Percentiles rank a stretch among this genome's conserved stretches.
phyloP scores from a whole-genome alignment of 2,797 vertebrate species.

The Onychomys leucogaster region DNA sequence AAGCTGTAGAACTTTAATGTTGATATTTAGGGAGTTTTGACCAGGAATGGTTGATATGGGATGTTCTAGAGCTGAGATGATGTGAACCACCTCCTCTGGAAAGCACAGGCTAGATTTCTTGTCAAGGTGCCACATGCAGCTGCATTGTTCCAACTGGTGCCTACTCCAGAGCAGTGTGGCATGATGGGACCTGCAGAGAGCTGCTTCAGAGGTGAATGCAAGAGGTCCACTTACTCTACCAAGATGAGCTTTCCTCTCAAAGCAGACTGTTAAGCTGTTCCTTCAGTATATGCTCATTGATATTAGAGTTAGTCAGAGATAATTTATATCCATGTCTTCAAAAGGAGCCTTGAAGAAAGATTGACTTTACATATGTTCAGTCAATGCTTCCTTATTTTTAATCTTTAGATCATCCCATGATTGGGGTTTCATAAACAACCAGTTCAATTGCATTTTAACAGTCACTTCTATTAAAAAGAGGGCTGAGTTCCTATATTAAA shows the following conservation, averaged over 20 bases:
- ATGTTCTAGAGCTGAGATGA: conserved; percentile 60
- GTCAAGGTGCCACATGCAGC: neutral
- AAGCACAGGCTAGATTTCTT: conserved; percentile 42
- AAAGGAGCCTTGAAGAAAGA: neutral
- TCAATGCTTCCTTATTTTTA: conserved; percentile 2
- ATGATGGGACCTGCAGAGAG: conserved; percentile 68
- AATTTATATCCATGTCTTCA: neutral
- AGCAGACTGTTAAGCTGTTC: too few species aligned
- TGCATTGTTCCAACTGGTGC: neutral
- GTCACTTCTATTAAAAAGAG: conserved; percentile 55
- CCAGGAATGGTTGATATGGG: conserved; percentile 32
- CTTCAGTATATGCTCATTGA: neutral
- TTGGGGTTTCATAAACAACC: conserved; percentile 51
- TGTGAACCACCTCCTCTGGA: conserved; percentile 57
- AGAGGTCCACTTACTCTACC: conserved; percentile 37
- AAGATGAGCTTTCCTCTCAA: neutral
- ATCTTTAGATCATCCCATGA: conserved; percentile 41
- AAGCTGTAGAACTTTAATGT: neutral
- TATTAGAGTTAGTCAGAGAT: neutral
- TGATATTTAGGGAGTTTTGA: conserved; percentile 7
- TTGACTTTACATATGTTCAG: neutral
- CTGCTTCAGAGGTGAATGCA: conserved; percentile 24
- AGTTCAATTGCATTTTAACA: conserved; percentile 64
- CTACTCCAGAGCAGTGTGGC: conserved; percentile 78
- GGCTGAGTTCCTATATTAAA: conserved; percentile 67